phyloP scores from a whole-genome alignment of 2,797 vertebrate species.

The Sebastiscus tertius region DNA sequence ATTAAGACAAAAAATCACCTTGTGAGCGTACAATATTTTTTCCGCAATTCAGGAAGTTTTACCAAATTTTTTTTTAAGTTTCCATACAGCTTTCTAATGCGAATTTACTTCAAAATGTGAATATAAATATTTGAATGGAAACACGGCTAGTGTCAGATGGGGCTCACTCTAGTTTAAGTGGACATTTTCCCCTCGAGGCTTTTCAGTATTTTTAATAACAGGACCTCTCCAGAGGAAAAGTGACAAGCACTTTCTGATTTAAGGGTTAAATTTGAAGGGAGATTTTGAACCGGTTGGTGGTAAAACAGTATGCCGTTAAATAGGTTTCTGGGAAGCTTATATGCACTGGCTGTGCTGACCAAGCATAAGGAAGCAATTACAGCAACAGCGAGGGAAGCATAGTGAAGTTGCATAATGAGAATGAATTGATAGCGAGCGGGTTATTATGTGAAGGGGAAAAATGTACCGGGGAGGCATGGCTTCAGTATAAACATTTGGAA shows the following conservation, averaged over 20 bases:
- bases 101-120: no score
- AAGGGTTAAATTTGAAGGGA: conserved; percentile 14
- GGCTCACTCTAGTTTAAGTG: background rate
- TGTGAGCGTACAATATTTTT: no score
- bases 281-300: conserved; percentile 9
- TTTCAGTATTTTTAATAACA: conserved; percentile 12
- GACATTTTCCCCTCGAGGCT: conserved; percentile 5
- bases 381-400: background rate
- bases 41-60: no score
- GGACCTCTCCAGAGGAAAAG: background rate
- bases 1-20: background rate
- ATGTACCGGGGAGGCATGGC: conserved; percentile 36
- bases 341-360: conserved; percentile 9
- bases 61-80: no score
- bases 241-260: background rate
- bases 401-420: conserved; percentile 53
- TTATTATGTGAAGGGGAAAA: conserved; percentile 28
- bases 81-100: no score
- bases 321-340: conserved; percentile 45
- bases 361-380: conserved; percentile 72
- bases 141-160: background rate
- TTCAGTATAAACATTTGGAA: conserved; percentile 44
- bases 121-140: no score
- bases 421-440: conserved; percentile 26
- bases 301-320: conserved; percentile 32